Percentiles rank a stretch among this genome's conserved stretches.
Conservation (phyloP, 2,797 vertebrate genomes). For the Forpus xanthops region DNA sequence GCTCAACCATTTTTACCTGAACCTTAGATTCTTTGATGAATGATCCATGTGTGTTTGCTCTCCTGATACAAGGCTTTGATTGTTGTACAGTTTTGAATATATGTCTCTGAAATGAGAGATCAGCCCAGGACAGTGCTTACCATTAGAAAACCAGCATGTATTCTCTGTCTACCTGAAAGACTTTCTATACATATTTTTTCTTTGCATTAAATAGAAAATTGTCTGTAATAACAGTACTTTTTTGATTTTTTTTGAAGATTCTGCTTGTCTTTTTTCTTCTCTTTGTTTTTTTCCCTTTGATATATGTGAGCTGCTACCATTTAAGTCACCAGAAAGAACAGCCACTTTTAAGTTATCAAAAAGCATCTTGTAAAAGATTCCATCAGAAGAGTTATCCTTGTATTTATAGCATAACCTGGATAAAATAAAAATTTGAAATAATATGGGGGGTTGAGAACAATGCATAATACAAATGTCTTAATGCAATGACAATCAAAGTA, state of each 20-base stretch:
- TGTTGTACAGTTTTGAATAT: background rate
- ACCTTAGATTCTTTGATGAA: background rate
- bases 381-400: slow-evolving; percentile 49
- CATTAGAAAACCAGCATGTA: background rate
- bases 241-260: slow-evolving; percentile 52
- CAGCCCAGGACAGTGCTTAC: background rate
- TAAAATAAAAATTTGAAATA: slow-evolving; percentile 24
- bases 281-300: slow-evolving; percentile 40
- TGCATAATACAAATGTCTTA: background rate
- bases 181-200: background rate
- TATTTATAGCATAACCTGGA: slow-evolving; percentile 74
- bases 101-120: background rate
- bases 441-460: background rate
- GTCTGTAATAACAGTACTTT: slow-evolving; percentile 47
- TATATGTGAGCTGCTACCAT: background rate
- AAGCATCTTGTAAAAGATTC: slow-evolving; percentile 74
- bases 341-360: slow-evolving; percentile 68
- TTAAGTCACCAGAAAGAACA: slow-evolving; percentile 9
- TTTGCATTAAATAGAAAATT: slow-evolving; percentile 11
- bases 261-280: slow-evolving; percentile 53
- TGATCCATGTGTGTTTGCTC: background rate
- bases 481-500: background rate
- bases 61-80: background rate
- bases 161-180: background rate
- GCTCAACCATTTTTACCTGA: background rate